Conservation (phyloP, 2,797 vertebrate species). For the Lacerta bilineata region DNA sequence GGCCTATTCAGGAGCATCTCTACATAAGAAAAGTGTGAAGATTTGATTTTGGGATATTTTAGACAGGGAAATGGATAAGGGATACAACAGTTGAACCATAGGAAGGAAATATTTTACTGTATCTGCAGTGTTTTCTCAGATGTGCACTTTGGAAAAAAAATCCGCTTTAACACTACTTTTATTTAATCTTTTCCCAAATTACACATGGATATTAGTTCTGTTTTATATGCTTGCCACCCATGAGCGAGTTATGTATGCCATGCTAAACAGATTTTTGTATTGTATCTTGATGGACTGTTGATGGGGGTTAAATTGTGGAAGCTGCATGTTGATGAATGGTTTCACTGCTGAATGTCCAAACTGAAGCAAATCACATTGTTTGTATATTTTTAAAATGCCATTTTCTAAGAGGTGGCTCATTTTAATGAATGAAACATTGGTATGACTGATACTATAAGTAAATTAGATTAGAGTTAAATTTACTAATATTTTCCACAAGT, state of each 20-base stretch:
- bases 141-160: conserved; percentile 82
- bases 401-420: conserved; percentile 46
- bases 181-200: conserved; percentile 72
- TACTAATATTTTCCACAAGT: conserved; percentile 66
- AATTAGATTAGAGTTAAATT: conserved; percentile 72
- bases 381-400: conserved; percentile 48
- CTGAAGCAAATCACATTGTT: conserved; percentile 63
- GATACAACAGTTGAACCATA: conserved; percentile 57
- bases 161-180: conserved; percentile 84
- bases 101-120: conserved; percentile 70
- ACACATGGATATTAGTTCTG: conserved; percentile 66
- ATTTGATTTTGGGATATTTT: conserved; percentile 40
- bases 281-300: conserved; percentile 61
- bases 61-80: conserved; percentile 58
- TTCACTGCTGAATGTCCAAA: conserved; percentile 58
- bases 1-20: conserved; percentile 55
- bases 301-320: conserved; percentile 42
- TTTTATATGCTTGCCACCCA: conserved; percentile 61
- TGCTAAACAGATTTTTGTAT: conserved; percentile 58
- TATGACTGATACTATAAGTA: conserved; percentile 63
- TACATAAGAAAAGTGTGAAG: conserved; percentile 52
- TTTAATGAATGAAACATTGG: conserved; percentile 54
- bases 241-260: conserved; percentile 62
- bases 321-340: conserved; percentile 57
- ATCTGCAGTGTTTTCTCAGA: conserved; percentile 75